phyloP scores from a whole-genome alignment of 2,797 vertebrate species.

The Onychomys arenicola region DNA sequence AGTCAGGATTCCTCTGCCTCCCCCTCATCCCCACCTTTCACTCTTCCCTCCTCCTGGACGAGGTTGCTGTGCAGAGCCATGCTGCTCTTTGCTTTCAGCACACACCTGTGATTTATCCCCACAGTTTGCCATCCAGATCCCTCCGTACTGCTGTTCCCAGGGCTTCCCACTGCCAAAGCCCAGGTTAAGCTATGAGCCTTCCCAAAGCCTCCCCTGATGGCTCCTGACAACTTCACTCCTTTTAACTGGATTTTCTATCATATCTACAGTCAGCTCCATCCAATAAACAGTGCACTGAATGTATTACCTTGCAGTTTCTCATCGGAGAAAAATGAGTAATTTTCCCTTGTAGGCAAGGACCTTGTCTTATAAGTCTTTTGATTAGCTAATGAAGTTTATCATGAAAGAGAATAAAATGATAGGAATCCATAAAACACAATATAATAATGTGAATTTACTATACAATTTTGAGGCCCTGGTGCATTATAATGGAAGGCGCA shows the following conservation, averaged over 20 bases:
- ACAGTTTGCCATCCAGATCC: neutral
- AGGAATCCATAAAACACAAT: conserved; percentile 8
- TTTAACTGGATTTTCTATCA: conserved; percentile 27
- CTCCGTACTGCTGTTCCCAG: neutral
- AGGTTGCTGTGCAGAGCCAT: neutral
- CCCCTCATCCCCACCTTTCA: neutral
- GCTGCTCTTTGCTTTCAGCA: neutral
- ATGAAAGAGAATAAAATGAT: neutral
- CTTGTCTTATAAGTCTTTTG: conserved; percentile 47
- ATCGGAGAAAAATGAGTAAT: conserved; percentile 51
- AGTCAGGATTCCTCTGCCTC: neutral
- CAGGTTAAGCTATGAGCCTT: neutral
- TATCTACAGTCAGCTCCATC: neutral
- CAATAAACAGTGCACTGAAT: conserved; percentile 18
- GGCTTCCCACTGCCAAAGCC: neutral
- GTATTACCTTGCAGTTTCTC: conserved; percentile 40
- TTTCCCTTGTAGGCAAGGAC: conserved; percentile 44
- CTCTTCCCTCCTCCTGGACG: neutral
- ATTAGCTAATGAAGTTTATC: conserved; percentile 55
- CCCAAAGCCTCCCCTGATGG: neutral
- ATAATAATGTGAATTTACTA: conserved; percentile 13
- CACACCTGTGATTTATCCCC: neutral
- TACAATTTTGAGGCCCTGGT: neutral
- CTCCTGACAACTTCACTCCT: neutral
- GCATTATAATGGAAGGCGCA: neutral